These are phyloP conservation scores for Drosophila antonietae DNA, from an alignment of 2,888 invertebrate genomes.

Conservation along the genomic window DNA sequence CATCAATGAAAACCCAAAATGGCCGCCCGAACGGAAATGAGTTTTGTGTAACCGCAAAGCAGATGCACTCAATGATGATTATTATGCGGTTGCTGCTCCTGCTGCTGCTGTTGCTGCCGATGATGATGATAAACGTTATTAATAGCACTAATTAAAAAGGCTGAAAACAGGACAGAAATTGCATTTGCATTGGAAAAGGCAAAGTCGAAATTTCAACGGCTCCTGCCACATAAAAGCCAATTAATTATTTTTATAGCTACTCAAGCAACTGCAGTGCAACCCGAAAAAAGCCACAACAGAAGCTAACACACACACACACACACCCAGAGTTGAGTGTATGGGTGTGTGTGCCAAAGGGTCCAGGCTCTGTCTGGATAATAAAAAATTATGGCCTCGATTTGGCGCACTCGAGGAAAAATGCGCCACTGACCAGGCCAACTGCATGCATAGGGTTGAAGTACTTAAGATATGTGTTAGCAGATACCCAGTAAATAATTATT, in stretches of 20 bases:
- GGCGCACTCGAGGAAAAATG: slow-evolving; percentile 72
- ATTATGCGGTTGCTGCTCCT: slow-evolving; percentile 11
- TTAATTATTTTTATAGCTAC: slow-evolving; percentile 78
- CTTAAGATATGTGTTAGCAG: not conserved
- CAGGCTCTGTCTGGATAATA: slow-evolving; percentile 63
- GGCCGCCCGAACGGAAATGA: slow-evolving; percentile 64
- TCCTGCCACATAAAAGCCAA: slow-evolving; percentile 79
- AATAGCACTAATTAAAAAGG: slow-evolving; percentile 71
- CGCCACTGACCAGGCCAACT: slow-evolving; percentile 66
- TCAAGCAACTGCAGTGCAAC: slow-evolving; percentile 46
- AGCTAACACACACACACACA: slow-evolving; percentile 29
- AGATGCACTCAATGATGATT: slow-evolving; percentile 39
- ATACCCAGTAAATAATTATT: slow-evolving; percentile 11
- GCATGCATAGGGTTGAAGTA: slow-evolving; percentile 3
- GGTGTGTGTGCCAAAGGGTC: slow-evolving; percentile 31
- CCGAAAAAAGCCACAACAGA: slow-evolving; percentile 52
- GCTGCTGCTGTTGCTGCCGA: slow-evolving; percentile 5
- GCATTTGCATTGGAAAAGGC: slow-evolving; percentile 40
- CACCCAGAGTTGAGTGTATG: slow-evolving; percentile 1
- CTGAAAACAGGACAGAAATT: slow-evolving; percentile 37
- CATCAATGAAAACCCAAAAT: slow-evolving; percentile 53
- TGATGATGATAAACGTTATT: slow-evolving; percentile 51
- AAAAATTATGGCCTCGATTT: slow-evolving; percentile 78
- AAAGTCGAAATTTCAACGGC: slow-evolving; percentile 65
- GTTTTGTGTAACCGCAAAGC: slow-evolving; percentile 64